Evolutionary conservation across 2,888 invertebrate species (phyloP).

Genomic region (Drosophila barbarae): DNA sequence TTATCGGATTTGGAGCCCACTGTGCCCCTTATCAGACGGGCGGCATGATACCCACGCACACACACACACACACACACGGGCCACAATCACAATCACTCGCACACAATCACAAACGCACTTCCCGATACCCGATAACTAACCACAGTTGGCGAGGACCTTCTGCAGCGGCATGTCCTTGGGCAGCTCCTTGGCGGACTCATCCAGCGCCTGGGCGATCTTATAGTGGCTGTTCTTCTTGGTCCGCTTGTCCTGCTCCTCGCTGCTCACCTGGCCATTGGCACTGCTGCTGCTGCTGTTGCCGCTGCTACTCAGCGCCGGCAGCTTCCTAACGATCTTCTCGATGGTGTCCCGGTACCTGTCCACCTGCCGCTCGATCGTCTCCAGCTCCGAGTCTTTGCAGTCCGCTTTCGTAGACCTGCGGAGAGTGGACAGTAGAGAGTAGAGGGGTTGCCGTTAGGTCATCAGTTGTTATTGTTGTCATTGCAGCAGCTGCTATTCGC

Average conservation of each 20-base stretch:
- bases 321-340: constrained; percentile 80
- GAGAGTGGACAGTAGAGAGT: neutral
- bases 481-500: constrained; percentile 49
- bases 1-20: constrained; percentile 35
- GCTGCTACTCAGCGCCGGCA: constrained; percentile 69
- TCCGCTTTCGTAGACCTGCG: constrained; percentile 61
- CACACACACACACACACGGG: neutral
- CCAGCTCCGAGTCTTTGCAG: constrained; percentile 77
- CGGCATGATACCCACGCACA: constrained; percentile 10
- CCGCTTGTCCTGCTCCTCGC: constrained; percentile 85
- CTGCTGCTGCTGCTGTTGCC: constrained; percentile 57
- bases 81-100: constrained; percentile 8
- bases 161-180: constrained; percentile 81
- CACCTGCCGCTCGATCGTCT: constrained; percentile 78
- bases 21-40: constrained; percentile 32
- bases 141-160: constrained; percentile 76
- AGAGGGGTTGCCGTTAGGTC: constrained; percentile 58
- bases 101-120: constrained; percentile 6
- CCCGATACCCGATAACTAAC: constrained; percentile 57
- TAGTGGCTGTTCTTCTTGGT: constrained; percentile 94
- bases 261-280: constrained; percentile 60
- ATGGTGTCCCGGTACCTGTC: constrained; percentile 79
- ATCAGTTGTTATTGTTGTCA: constrained; percentile 46
- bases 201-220: constrained; percentile 87
- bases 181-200: constrained; percentile 84